phyloP scores from a whole-genome alignment of 2,888 invertebrate genomes.

The Aspidapion aeneum region DNA sequence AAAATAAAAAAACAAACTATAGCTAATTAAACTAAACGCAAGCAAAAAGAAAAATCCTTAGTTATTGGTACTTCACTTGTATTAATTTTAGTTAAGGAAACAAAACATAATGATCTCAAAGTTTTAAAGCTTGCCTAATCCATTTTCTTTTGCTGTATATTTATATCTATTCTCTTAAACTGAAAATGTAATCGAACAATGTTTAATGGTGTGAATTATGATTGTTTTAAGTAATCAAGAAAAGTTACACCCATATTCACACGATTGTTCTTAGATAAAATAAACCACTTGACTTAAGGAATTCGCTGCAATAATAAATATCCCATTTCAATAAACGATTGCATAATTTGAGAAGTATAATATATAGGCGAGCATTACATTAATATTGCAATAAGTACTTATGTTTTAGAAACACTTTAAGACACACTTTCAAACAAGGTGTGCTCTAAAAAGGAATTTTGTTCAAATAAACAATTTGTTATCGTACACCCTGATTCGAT shows the following conservation, averaged over 20 bases:
- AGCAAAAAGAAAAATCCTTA: too few species aligned
- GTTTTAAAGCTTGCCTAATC: too few species aligned
- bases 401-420: neutral
- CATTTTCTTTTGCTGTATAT: too few species aligned
- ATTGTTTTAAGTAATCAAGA: neutral
- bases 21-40: too few species aligned
- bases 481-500: neutral
- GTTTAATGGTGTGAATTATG: neutral
- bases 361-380: neutral
- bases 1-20: too few species aligned
- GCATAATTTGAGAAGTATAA: neutral
- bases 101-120: too few species aligned
- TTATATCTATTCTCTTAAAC: too few species aligned
- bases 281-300: neutral
- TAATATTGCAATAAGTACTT: neutral
- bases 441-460: neutral
- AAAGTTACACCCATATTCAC: neutral
- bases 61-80: too few species aligned
- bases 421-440: neutral
- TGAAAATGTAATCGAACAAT: too few species aligned
- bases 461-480: neutral
- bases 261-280: neutral
- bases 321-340: neutral
- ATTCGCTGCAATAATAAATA: neutral
- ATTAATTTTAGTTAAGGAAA: too few species aligned